Evolutionary conservation across 2,113 vertebrate species (phyloP).

Genomic region (Xiphophorus hellerii): DNA sequence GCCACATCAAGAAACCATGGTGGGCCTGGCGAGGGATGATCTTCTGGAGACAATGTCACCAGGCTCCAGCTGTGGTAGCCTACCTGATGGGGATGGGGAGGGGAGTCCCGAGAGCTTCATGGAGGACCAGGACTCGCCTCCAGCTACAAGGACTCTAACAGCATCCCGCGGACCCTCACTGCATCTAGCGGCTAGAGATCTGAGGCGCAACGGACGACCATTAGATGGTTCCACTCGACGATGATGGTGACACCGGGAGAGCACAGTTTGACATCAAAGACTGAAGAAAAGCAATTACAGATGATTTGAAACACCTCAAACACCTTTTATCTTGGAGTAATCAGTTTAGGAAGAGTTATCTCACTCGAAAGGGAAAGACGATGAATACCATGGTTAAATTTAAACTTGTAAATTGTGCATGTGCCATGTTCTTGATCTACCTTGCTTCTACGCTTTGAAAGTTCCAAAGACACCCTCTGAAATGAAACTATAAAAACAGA

Average conservation of each 20-base stretch:
- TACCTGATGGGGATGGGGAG: constrained; percentile 89
- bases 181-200: constrained; percentile 73
- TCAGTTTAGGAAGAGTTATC: constrained; percentile 35
- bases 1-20: constrained; percentile 80
- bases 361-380: constrained; percentile 14
- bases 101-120: constrained; percentile 93
- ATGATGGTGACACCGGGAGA: constrained; percentile 80
- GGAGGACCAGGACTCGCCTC: constrained; percentile 83
- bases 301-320: constrained; percentile 37
- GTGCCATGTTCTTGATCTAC: constrained; percentile 60
- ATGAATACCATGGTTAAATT: constrained; percentile 38
- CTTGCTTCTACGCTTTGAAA: constrained; percentile 42
- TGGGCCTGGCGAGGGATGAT: constrained; percentile 88
- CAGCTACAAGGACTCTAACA: constrained; percentile 75
- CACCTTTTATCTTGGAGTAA: constrained; percentile 37
- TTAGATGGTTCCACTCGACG: constrained; percentile 85
- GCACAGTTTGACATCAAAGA: constrained; percentile 25
- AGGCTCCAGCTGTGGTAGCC: constrained; percentile 92
- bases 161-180: constrained; percentile 75
- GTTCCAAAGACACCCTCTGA: constrained; percentile 44
- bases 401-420: constrained; percentile 78
- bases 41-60: constrained; percentile 91
- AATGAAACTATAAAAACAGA: constrained; percentile 12
- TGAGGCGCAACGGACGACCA: constrained; percentile 86
- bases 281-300: constrained; percentile 26